Evolutionary conservation across 2,113 vertebrate species (phyloP).

Genomic region (Dinomys branickii): DNA sequence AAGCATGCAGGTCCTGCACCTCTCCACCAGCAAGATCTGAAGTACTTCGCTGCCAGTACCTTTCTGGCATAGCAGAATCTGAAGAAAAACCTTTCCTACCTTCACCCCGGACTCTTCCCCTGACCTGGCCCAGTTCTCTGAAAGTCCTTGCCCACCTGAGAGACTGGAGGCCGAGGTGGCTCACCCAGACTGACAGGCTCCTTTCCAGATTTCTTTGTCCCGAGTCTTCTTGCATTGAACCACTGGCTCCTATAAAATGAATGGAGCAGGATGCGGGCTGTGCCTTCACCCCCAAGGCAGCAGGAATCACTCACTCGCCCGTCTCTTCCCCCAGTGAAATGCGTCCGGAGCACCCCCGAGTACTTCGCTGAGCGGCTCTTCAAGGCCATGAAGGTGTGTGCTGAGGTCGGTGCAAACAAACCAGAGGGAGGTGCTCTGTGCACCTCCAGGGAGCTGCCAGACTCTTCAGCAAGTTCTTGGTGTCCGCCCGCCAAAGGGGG

Average conservation of each 20-base stretch:
- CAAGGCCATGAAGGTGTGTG: constrained; percentile 97
- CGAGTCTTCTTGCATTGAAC: background rate
- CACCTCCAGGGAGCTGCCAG: background rate
- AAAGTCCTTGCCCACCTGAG: background rate
- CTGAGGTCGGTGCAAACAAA: fast-evolving
- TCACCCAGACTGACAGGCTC: background rate
- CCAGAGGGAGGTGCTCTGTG: background rate
- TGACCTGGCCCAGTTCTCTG: background rate
- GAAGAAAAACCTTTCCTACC: background rate
- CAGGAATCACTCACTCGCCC: background rate
- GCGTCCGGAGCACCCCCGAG: constrained; percentile 91
- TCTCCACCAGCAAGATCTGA: background rate
- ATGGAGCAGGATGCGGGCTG: background rate
- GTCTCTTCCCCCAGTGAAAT: constrained; percentile 89
- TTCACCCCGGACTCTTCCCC: background rate
- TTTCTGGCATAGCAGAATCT: background rate
- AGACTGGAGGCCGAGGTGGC: background rate
- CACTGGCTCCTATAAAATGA: background rate
- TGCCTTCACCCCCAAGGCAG: fast-evolving
- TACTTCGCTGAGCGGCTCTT: constrained; percentile 96
- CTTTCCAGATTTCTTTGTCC: background rate
- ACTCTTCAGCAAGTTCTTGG: background rate
- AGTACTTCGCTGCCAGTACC: background rate
- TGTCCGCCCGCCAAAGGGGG: background rate
- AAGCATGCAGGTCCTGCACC: background rate